phyloP scores from a whole-genome alignment of 2,113 vertebrate genomes.

The Bettongia penicillata region DNA sequence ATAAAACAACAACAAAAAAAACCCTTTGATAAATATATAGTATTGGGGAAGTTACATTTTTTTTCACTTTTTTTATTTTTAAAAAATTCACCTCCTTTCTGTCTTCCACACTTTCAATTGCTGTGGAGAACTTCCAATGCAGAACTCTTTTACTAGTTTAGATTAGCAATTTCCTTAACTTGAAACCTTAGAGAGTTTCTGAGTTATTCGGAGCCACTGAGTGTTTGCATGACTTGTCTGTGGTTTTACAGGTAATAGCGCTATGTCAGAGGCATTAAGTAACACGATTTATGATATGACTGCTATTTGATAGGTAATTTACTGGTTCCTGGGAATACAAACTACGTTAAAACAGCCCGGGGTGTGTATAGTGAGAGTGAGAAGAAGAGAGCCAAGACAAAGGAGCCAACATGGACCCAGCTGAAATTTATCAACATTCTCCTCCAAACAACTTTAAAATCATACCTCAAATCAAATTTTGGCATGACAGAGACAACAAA shows the following conservation, averaged over 20 bases:
- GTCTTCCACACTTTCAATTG: neutral
- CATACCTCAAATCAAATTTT: too few species aligned
- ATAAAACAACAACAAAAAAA: neutral
- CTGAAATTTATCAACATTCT: neutral
- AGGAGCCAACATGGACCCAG: neutral
- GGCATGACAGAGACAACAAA: too few species aligned
- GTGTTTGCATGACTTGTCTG: neutral
- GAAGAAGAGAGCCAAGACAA: neutral
- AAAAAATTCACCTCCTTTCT: neutral
- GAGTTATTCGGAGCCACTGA: neutral
- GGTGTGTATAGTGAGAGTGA: neutral
- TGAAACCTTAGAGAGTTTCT: neutral
- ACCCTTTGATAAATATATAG: neutral
- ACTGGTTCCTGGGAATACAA: too few species aligned
- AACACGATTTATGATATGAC: neutral
- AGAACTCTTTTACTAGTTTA: neutral
- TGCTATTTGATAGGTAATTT: too few species aligned
- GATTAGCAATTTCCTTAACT: neutral
- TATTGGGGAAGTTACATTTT: neutral
- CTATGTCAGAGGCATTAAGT: neutral
- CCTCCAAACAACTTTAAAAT: neutral
- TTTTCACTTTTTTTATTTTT: neutral
- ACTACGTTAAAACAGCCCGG: too few species aligned
- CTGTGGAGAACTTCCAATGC: neutral
- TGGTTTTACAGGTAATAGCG: neutral